A percentile compares a stretch with the other conserved stretches of the same genome.
Conservation (phyloP, 1,140 invertebrate species). For the Ceratina calcarata region DNA sequence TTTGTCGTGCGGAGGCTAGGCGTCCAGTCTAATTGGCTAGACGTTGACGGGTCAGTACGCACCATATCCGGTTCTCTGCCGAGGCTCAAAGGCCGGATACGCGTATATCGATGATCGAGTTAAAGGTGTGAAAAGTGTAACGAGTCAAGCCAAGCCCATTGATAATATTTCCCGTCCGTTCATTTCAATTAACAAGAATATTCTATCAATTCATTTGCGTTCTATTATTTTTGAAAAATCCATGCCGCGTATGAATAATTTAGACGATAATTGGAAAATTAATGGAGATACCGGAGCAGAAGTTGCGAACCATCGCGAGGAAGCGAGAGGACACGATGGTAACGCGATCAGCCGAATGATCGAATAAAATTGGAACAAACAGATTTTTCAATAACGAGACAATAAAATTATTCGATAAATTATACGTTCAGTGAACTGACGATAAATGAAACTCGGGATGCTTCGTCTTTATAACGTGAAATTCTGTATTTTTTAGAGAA, state of each 20-base stretch:
- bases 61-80: conserved; percentile 19
- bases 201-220: too few species aligned
- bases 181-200: too few species aligned
- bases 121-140: not conserved
- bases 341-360: not conserved
- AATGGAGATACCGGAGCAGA: not conserved
- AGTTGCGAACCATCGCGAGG: not conserved
- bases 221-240: not conserved
- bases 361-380: not conserved
- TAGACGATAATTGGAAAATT: not conserved
- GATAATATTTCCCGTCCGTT: not conserved
- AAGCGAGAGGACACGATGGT: not conserved
- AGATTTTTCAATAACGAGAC: not conserved
- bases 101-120: not conserved
- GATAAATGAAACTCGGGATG: too few species aligned
- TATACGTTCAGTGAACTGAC: too few species aligned
- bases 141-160: not conserved
- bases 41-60: conserved; percentile 16
- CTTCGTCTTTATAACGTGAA: too few species aligned
- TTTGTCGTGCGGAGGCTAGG: conserved; percentile 2
- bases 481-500: too few species aligned
- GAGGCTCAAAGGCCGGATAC: not conserved
- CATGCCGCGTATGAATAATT: not conserved
- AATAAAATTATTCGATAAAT: too few species aligned
- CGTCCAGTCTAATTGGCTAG: conserved; percentile 19